Evolutionary conservation across 2,113 vertebrate genomes (phyloP), one percentile per base, ranked within the genome.

Genomic region (Bolborhynchus lineola): DNA sequence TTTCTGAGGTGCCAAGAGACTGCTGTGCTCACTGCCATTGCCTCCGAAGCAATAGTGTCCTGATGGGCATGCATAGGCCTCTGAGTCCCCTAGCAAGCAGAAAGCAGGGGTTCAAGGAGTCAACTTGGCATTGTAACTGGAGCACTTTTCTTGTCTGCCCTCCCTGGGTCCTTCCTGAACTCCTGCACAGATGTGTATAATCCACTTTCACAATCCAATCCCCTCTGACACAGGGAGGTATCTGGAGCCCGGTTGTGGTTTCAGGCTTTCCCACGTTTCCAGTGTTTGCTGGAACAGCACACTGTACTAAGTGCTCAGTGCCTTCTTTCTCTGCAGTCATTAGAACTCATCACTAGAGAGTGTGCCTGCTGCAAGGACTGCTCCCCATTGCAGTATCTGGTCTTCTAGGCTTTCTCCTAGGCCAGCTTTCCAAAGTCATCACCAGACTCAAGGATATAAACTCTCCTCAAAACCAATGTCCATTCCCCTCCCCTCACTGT

Each of bases 31-130:
- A 18, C 84, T 97, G 60, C 96, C 96, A 53, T 93, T 97, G 77
- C 98, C 87, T 64, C 98, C 98, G 1, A 98, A 97, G 96, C 99
- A 99, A 86, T 98, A 99, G 94, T 99, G 98, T 6, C 98, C 99
- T 23, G 97, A 50, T 2, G 99, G 99, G 88, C 99, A 99, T 0
- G 80, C 95, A 7, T 97, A 89, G 46, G 95, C 96, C 31, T 93
- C 78, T 0, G 98, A 97, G 46, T 98, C 97, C 31, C 99, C 99
- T 99, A 80, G 75, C 10, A 91, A 53, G 41, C 28, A 95, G 25
- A 26, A 37, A 84, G 24, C 16, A 4, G 31, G 35, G 31, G 8
- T 47, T 26, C n/a, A 14, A 29, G 35, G 21, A 29, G 18, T 13
- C 24, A 46, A 10, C 33, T 29, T 17, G 31, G 28, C 62, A 49